Evolutionary conservation across 2,113 vertebrate species (phyloP).

Genomic region (Tachysurus fulvidraco): DNA sequence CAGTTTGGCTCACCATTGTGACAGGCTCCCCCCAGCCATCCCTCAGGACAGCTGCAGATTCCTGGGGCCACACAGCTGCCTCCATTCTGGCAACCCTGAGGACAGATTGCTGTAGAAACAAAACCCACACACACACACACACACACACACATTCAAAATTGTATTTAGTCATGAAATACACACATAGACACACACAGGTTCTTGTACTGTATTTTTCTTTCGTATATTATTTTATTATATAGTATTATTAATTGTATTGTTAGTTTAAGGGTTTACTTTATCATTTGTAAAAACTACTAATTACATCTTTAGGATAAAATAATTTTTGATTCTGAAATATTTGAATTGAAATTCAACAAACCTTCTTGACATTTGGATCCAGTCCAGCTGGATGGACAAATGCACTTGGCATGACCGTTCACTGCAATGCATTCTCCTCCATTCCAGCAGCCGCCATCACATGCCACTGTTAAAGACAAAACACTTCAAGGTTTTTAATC

Average conservation of each 20-base stretch:
- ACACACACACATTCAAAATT: constrained; percentile 35
- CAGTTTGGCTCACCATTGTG: constrained; percentile 75
- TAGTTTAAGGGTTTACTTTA: not conserved
- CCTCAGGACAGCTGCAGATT: constrained; percentile 84
- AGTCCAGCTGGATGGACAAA: constrained; percentile 82
- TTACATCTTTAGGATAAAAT: not conserved
- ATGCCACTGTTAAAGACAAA: constrained; percentile 73
- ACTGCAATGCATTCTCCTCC: constrained; percentile 80
- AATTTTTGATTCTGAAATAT: not conserved
- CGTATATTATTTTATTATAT: not conserved
- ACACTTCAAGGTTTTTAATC: constrained; percentile 17
- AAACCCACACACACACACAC: constrained; percentile 31
- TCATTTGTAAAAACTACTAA: not conserved
- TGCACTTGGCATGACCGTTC: constrained; percentile 78
- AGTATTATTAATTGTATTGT: no score
- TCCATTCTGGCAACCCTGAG: constrained; percentile 81
- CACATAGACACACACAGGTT: not conserved
- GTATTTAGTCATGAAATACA: not conserved
- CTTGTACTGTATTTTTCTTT: not conserved
- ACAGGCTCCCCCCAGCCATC: constrained; percentile 83
- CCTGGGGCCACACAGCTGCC: constrained; percentile 82
- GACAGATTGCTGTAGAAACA: constrained; percentile 78
- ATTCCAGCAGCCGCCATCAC: constrained; percentile 82
- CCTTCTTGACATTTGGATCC: constrained; percentile 84
- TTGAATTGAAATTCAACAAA: constrained; percentile 55